Evolutionary conservation across 2,888 invertebrate genomes (phyloP).

Genomic region (Drosophila histrio): DNA sequence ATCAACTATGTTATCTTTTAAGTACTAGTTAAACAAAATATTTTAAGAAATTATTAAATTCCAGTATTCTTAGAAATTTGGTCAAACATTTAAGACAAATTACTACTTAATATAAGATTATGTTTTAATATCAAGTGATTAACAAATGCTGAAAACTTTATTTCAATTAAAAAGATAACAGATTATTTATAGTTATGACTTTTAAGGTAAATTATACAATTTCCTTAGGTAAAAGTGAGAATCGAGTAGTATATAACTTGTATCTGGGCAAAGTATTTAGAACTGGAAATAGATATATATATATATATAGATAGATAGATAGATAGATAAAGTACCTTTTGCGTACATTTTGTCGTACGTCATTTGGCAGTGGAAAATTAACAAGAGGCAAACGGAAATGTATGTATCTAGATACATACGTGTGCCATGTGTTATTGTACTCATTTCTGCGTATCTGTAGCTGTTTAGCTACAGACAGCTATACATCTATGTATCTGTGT

Average conservation of each 20-base stretch:
- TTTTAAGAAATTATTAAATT: too few species aligned
- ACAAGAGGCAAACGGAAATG: slow-evolving; percentile 22
- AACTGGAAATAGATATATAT: neutral
- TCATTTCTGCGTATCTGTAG: slow-evolving; percentile 23
- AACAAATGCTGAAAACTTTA: neutral
- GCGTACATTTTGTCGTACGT: slow-evolving; percentile 4
- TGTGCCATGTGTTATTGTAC: slow-evolving; percentile 31
- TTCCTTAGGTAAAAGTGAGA: neutral
- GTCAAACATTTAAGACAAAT: too few species aligned
- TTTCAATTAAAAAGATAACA: neutral
- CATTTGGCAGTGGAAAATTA: slow-evolving; percentile 42
- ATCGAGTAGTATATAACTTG: neutral
- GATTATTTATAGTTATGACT: neutral
- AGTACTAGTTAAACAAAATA: too few species aligned
- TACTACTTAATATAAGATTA: too few species aligned
- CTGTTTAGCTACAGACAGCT: slow-evolving; percentile 17
- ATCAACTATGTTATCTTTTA: too few species aligned
- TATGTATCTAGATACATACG: slow-evolving; percentile 10
- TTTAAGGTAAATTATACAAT: neutral
- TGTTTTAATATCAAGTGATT: too few species aligned
- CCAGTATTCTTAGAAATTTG: too few species aligned
- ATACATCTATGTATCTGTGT: slow-evolving; percentile 14
- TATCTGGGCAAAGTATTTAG: neutral
- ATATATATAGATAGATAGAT: neutral
- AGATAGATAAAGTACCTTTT: neutral